Conservation (phyloP, 1,140 invertebrate genomes). For the Mactra quadrangularis region DNA sequence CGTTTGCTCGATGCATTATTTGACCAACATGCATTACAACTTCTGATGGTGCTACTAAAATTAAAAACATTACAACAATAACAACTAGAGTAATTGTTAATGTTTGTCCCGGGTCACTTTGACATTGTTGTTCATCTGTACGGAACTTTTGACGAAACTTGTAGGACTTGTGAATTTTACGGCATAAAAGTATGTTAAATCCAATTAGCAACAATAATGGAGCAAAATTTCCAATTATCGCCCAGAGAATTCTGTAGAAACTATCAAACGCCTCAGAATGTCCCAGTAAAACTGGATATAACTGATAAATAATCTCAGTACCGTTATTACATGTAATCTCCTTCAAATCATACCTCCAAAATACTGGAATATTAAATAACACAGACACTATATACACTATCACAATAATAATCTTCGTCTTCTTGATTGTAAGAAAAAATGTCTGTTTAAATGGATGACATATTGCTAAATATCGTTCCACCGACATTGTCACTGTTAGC, state of each 20-base stretch:
- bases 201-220: slow-evolving; percentile 79
- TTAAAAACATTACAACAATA: slow-evolving; percentile 82
- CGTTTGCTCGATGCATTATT: slow-evolving; percentile 70
- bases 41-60: slow-evolving; percentile 82
- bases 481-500: slow-evolving; percentile 82
- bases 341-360: slow-evolving; percentile 78
- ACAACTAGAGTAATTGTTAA: slow-evolving; percentile 80
- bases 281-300: slow-evolving; percentile 61
- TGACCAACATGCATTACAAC: slow-evolving; percentile 75
- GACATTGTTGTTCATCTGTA: slow-evolving; percentile 57
- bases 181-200: slow-evolving; percentile 79
- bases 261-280: slow-evolving; percentile 70
- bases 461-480: slow-evolving; percentile 81
- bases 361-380: slow-evolving; percentile 80
- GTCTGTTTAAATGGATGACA: slow-evolving; percentile 80
- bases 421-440: slow-evolving; percentile 78
- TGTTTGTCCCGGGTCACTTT: slow-evolving; percentile 71
- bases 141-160: slow-evolving; percentile 77
- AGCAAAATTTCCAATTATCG: slow-evolving; percentile 80
- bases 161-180: slow-evolving; percentile 80
- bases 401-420: slow-evolving; percentile 78
- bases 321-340: slow-evolving; percentile 64
- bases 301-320: slow-evolving; percentile 44
- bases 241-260: slow-evolving; percentile 79
- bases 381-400: slow-evolving; percentile 78